Base-by-base conservation (phyloP, 2,797 vertebrate species). In the Myotis daubentonii region DNA sequence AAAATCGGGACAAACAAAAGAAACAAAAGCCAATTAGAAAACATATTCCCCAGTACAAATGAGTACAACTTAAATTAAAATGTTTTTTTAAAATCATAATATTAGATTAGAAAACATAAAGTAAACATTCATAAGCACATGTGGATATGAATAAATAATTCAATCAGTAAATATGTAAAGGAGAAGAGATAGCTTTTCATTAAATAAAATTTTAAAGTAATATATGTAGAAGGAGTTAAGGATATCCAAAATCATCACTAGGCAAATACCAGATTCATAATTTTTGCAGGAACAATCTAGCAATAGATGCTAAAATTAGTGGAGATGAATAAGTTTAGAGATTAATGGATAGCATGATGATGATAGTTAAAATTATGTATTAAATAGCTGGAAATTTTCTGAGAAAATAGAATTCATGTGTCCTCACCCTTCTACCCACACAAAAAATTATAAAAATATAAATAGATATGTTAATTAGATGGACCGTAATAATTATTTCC, bases 191-290 rank as follows among this genome's bases (percentile, higher is more conserved):
- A 71, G 2, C 0, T 94, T 16, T 91, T 74, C 1, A 22, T 82
- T 22, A 78, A 95, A 53, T 38, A 71, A 88, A 66, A 66, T 22
- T 8, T 20, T 33, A 25, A 49, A 12, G 15, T 90, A 78, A 71
- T 3, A 49, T 44, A 20, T 12, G 2, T 49, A 57, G 36, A 88
- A 85, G 10, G 15, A 81, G 53, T 81, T 70, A 22, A 65, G 38
- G 19, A 87, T 78, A 91, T 0, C 2, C 2, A 3, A 76, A 90
- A 22, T 78, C n/a, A 49, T 11, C 47, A 55, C 65, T 65, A 83
- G 28, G 15, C 11, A 65, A 91, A 78, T 2, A 76, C 20, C 33
- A 90, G 5, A 82, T 2, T 19, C 62, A 55, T 76, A 60, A 65
- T 71, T 78, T 65, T 93, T 66, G 16, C 33, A 87, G n/a, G 7